Evolutionary conservation across 2,113 vertebrate species (phyloP), one percentile per base, ranked within the genome.

Genomic region (Oncorhynchus masou): DNA sequence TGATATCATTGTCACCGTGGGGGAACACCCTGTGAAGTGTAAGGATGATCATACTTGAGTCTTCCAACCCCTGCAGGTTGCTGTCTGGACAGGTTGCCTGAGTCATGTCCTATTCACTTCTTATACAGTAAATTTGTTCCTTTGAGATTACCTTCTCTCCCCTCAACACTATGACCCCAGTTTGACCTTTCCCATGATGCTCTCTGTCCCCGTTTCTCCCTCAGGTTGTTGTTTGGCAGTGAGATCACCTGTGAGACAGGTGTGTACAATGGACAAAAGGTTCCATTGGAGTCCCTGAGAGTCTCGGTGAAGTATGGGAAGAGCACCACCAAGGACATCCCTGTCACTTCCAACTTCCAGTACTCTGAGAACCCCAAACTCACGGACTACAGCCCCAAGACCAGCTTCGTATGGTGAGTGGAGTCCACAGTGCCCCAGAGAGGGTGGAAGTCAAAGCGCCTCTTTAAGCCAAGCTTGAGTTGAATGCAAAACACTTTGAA

Each of bases 351-450:
- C 92, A 88, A 83, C 0, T 95, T 93, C 92, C 88, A 84, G 34
- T 99, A 96, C 85, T 89, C 82, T 0, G 91, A 94, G 15, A 96
- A 99, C 80, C 97, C 97, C 0, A 94, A 93, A 48, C 83, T 99
- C 76, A 70, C 16, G 0, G 84, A 88, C 9, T 95, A 93, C 25
- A 8, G 78, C 7, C 97, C 97, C 0, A 84, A 89, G 27, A 83
- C 78, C n/a, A 99, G 97, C 90, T 98, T 99, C 59, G 59, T 91
- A 19, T 98, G 97, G 97, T 99, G 85, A 81, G 62, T 15, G 78
- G 7, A 39, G 7, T 39, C 34, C 34, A 39, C 34, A 39, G 9
- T 39, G 34, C 0, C 9, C 1, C 34, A 39, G 7, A 39, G 34
- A 34, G 34, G 5, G 31, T 34, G 8, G 6, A 39, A 39, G 8